Conservation (phyloP, 2,113 vertebrate genomes). For the Stigmatopora argus region DNA sequence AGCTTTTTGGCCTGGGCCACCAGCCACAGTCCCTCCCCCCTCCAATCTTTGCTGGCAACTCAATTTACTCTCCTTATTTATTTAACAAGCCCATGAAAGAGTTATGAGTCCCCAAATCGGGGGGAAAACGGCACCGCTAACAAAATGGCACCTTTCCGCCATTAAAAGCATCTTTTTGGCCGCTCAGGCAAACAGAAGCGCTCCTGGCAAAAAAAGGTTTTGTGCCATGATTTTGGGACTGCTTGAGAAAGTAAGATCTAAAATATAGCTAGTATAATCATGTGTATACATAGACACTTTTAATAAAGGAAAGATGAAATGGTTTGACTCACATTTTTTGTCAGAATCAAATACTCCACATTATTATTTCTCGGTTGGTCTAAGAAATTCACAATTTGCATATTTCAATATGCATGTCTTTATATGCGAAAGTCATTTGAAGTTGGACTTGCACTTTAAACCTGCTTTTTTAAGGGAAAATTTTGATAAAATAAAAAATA, state of each 20-base stretch:
- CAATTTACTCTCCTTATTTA: conserved; percentile 54
- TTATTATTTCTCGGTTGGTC: too few species aligned
- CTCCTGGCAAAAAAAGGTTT: conserved; percentile 1
- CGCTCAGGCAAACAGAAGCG: conserved; percentile 14
- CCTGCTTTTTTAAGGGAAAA: too few species aligned
- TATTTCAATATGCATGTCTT: too few species aligned
- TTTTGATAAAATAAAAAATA: too few species aligned
- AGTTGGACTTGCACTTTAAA: too few species aligned
- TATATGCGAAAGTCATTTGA: too few species aligned
- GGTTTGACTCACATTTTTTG: too few species aligned
- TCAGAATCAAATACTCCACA: too few species aligned
- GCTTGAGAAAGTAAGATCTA: conserved; percentile 1
- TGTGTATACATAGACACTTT: neutral
- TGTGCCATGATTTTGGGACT: neutral
- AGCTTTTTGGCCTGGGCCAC: conserved; percentile 36
- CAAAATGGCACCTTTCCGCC: conserved; percentile 46
- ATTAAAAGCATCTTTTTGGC: conserved; percentile 48
- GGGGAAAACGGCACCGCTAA: conserved; percentile 39
- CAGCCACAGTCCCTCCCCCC: conserved; percentile 20
- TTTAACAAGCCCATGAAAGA: conserved; percentile 63
- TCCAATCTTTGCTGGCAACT: conserved; percentile 38
- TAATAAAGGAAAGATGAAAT: neutral
- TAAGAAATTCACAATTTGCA: too few species aligned
- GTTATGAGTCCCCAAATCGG: conserved; percentile 49
- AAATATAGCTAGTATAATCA: neutral